A percentile compares a stretch with the other conserved stretches of the same genome.
These are phyloP conservation scores for Erebia palarica DNA, from an alignment of 2,888 invertebrate species.

Conservation along the genomic window DNA sequence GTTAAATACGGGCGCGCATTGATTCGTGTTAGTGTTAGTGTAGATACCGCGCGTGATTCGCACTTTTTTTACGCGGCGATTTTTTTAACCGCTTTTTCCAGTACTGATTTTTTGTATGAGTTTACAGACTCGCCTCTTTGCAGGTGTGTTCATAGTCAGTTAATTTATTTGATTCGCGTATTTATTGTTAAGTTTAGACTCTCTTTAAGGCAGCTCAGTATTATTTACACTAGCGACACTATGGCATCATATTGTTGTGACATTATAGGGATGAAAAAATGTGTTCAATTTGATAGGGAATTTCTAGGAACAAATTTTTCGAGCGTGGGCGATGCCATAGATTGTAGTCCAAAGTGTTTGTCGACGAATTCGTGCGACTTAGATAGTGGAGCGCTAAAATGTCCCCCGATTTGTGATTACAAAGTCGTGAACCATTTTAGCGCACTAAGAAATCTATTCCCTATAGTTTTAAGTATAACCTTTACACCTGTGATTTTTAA, in stretches of 20 bases:
- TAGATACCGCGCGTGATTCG: constrained; percentile 59
- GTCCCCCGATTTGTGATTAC: constrained; percentile 32
- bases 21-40: constrained; percentile 49
- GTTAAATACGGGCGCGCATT: constrained; percentile 46
- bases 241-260: constrained; percentile 42
- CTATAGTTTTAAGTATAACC: constrained; percentile 68
- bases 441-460: constrained; percentile 47
- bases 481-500: constrained; percentile 75
- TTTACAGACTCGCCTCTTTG: constrained; percentile 35
- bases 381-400: constrained; percentile 43
- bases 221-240: constrained; percentile 50
- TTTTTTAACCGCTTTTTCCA: constrained; percentile 61
- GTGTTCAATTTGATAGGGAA: constrained; percentile 44
- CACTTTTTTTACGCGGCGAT: constrained; percentile 49
- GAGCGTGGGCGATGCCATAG: constrained; percentile 41
- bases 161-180: constrained; percentile 50
- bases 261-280: constrained; percentile 39
- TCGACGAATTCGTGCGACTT: constrained; percentile 24
- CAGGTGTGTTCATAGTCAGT: constrained; percentile 51
- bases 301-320: constrained; percentile 36
- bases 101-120: constrained; percentile 65
- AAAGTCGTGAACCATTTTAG: constrained; percentile 38
- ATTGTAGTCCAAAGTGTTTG: constrained; percentile 23
- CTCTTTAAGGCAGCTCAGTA: constrained; percentile 60
- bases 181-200: constrained; percentile 57